These are phyloP conservation scores for Cranoglanis bouderius DNA, from an alignment of 2,113 vertebrate species.

Conservation along the genomic window DNA sequence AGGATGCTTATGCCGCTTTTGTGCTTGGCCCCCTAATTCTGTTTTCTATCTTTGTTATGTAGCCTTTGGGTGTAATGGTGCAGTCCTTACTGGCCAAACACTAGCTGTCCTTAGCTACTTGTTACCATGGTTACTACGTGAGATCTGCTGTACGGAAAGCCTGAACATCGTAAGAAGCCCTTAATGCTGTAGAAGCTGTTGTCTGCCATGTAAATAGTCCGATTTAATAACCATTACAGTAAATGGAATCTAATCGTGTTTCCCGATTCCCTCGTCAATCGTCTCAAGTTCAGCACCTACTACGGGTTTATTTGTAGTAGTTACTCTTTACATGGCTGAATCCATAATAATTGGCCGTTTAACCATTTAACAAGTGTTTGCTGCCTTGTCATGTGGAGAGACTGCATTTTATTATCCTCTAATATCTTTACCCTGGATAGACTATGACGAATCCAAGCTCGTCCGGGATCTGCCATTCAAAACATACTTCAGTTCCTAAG, in stretches of 20 bases:
- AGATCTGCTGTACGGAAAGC: neutral
- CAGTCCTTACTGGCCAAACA: neutral
- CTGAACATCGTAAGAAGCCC: neutral
- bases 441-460: neutral
- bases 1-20: neutral
- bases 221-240: neutral
- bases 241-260: neutral
- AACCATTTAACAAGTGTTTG: neutral
- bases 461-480: neutral
- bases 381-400: neutral
- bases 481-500: neutral
- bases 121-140: neutral
- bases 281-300: neutral
- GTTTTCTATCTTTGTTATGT: neutral
- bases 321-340: neutral
- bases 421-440: neutral
- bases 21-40: neutral
- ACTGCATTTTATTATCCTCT: neutral
- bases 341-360: neutral
- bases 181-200: neutral
- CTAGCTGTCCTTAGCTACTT: neutral
- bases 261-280: neutral
- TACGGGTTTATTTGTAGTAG: neutral
- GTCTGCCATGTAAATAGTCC: neutral
- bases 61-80: neutral